Base-by-base conservation (phyloP, 2,888 invertebrate species). In the Cheilosia pagana region DNA sequence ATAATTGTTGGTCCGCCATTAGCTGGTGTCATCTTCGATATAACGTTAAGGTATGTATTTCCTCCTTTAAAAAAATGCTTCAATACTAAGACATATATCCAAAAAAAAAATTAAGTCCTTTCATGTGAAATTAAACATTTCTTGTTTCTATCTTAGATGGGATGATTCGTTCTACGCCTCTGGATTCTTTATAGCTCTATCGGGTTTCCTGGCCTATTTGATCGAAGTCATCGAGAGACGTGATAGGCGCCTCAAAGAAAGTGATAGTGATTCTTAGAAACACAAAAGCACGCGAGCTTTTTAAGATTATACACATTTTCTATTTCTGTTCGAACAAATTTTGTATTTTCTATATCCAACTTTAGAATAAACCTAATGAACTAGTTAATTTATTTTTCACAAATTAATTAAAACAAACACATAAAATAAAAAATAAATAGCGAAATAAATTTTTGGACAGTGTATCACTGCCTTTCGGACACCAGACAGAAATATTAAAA, bases 1-100 rank as follows among this genome's bases (percentile, higher is more conserved):
- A 98, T 97, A 93, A 93, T 98, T 59, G 93, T 96, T 82, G 99
- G 98, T 63, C 98, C 99, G 7, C 98, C 98, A 0, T 91, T 98
- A 70, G 98, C 97, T 89, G 98, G 98, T 95, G 89, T 89, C 31
- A 90, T 92, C 53, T 92, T 88, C 87, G 91, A 92, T 82, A 53
- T 87, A 25, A 92, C 90, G 62, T 87, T 88, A 68, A 89, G 89
- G 92, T 92, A 78, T 83, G 87, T 81, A 12, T 2, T 8, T 5
- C 8, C 2, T n/a, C n/a, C n/a, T n/a, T n/a, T n/a, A n/a, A n/a
- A n/a, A n/a, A n/a, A n/a, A n/a, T n/a, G n/a, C n/a, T n/a, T 28
- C 28, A 28, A 28, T 28, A 28, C 7, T 28, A 25, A 25, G 5
- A 25, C 0, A 12, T 19, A n/a, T 19, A n/a, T 1, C 28, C 28